Evolutionary conservation across 2,113 vertebrate species (phyloP), one percentile per base, ranked within the genome.

Genomic region (Heterocephalus glaber): DNA sequence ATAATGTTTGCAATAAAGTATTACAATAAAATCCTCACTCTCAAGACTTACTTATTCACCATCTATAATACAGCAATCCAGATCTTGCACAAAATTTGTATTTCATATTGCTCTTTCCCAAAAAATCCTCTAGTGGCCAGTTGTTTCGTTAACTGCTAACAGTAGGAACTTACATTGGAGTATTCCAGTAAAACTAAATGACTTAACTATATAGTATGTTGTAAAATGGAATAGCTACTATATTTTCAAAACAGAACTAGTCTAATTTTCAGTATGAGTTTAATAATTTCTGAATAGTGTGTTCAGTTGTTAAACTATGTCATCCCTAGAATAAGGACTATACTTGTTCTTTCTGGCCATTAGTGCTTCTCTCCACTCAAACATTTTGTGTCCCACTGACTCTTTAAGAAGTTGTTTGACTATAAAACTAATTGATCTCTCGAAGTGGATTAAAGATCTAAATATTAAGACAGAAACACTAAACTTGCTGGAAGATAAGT

Each of bases 111-210:
- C 61, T 74, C 70, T 92, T 95, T 90, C 44, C 94, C 94, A 95
- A 94, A 93, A 93, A 96, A 82, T 47, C 72, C 60, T 76, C n/a
- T 54, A 82, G 11, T 70, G 58, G 26, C 41, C 63, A 96, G 49
- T 30, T 92, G 80, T 92, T 33, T 3, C 19, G 94, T 97, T 96
- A 80, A 80, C 47, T 86, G 79, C 49, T 79, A 89, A 30, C 0
- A 80, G 35, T 77, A 97, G 76, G 60, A 96, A 92, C 2, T 94
- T 10, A 88, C 1, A 26, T 60, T 63, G 95, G 84, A 96, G 87
- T 33, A 94, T 86, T 86, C 88, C 35, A 82, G 70, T 95, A 93
- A 97, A 95, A 97, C 68, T 95, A 85, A 87, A 95, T 90, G 70
- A 95, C 85, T 92, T 95, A 87, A 88, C 82, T 72, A 89, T 79